These are phyloP conservation scores for Congeria kusceri DNA, from an alignment of 2,888 invertebrate species.

Conservation along the genomic window DNA sequence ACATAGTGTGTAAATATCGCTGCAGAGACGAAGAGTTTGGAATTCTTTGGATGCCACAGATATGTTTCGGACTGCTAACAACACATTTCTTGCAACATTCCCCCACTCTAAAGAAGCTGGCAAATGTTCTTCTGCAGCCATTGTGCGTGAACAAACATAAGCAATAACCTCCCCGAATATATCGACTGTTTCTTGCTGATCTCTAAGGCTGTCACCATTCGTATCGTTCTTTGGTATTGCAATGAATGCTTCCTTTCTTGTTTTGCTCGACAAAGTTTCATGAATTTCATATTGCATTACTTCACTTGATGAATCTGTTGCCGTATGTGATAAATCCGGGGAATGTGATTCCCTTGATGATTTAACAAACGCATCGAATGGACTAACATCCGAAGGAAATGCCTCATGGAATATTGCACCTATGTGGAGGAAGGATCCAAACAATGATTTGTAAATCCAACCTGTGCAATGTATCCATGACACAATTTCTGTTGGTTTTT, in stretches of 20 bases:
- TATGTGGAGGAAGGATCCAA: not conserved
- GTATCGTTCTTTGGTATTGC: not conserved
- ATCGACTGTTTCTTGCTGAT: not conserved
- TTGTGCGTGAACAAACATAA: not conserved
- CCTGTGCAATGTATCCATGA: constrained; percentile 26
- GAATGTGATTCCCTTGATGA: too few relatives aligned
- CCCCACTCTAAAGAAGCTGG: too few relatives aligned
- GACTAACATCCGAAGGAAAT: not conserved
- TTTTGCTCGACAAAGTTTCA: too few relatives aligned
- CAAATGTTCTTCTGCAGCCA: not conserved
- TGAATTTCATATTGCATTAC: too few relatives aligned
- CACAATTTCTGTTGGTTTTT: not conserved
- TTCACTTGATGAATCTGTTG: too few relatives aligned
- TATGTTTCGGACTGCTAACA: constrained; percentile 13
- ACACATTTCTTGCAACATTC: constrained; percentile 9
- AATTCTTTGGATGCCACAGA: constrained; percentile 7
- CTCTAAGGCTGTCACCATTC: too few relatives aligned
- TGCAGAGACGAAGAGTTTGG: constrained; percentile 24
- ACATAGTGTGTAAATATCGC: constrained; percentile 20
- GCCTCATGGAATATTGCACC: not conserved
- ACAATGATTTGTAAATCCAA: constrained; percentile 17
- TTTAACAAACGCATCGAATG: not conserved
- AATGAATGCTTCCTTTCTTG: not conserved
- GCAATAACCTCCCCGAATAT: not conserved
- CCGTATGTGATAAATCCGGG: too few relatives aligned